These are phyloP conservation scores for Leptopilina boulardi DNA, from an alignment of 1,140 invertebrate genomes.

Conservation along the genomic window DNA sequence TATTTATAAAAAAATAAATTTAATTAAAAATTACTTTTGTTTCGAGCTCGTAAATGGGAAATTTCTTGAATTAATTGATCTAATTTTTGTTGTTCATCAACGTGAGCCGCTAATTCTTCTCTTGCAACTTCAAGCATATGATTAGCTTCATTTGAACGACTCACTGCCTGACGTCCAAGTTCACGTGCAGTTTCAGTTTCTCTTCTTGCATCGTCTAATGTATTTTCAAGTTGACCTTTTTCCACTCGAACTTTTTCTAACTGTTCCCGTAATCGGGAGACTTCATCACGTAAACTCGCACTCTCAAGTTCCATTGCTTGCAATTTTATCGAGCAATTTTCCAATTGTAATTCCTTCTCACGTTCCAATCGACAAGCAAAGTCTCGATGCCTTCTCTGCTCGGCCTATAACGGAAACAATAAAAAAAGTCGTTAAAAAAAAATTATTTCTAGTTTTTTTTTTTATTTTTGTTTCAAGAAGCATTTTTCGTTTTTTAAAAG, in stretches of 20 bases:
- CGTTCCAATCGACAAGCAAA: constrained; percentile 87
- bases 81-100: constrained; percentile 81
- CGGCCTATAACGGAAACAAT: constrained; percentile 78
- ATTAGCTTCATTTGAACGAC: constrained; percentile 74
- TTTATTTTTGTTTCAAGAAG: too few species aligned
- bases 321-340: constrained; percentile 89
- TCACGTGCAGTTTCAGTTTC: constrained; percentile 69
- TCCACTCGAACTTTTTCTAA: constrained; percentile 79
- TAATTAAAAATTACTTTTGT: constrained; percentile 81
- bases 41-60: constrained; percentile 81
- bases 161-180: constrained; percentile 72
- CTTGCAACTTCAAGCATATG: constrained; percentile 72
- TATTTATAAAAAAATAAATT: too few species aligned
- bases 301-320: constrained; percentile 88
- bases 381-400: constrained; percentile 90
- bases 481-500: too few species aligned
- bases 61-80: constrained; percentile 85
- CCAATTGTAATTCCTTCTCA: constrained; percentile 89
- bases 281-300: constrained; percentile 86
- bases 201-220: constrained; percentile 76
- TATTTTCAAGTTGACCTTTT: constrained; percentile 77
- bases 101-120: constrained; percentile 70
- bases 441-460: too few species aligned
- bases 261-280: constrained; percentile 76
- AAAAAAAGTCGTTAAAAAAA: constrained; percentile 23